A percentile compares a stretch with the other conserved stretches of the same genome.
phyloP scores from a whole-genome alignment of 2,888 invertebrate genomes.

The Isoperla grammatica region DNA sequence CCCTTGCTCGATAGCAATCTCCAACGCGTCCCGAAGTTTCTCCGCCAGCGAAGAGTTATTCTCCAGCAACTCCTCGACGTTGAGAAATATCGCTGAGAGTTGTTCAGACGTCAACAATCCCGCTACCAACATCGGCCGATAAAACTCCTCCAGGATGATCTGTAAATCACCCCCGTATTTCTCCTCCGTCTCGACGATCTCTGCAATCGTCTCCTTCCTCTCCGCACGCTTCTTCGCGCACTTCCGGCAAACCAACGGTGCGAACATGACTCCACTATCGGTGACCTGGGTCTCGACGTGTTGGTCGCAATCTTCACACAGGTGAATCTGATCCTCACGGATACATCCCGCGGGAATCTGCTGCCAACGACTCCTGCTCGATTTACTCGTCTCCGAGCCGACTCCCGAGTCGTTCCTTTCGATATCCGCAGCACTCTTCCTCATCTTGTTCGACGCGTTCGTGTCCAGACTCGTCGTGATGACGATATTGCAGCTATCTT shows the following conservation, averaged over 20 bases:
- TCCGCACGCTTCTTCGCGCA: conserved; percentile 84
- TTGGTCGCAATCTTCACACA: conserved; percentile 86
- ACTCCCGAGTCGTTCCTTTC: conserved; percentile 91
- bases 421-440: conserved; percentile 59
- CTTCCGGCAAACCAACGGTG: conserved; percentile 78
- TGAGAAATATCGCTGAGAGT: conserved; percentile 85
- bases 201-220: conserved; percentile 88
- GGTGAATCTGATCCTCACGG: conserved; percentile 56
- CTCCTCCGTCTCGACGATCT: conserved; percentile 93
- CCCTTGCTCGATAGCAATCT: conserved; percentile 59
- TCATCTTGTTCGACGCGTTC: conserved; percentile 35
- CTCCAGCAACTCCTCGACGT: conserved; percentile 86
- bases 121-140: conserved; percentile 88
- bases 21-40: conserved; percentile 78
- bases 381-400: conserved; percentile 86
- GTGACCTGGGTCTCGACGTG: conserved; percentile 62
- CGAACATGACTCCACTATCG: conserved; percentile 59
- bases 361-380: conserved; percentile 65
- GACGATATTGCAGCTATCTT: conserved; percentile 68
- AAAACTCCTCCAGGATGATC: conserved; percentile 89
- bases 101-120: conserved; percentile 76
- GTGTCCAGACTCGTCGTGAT: conserved; percentile 55
- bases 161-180: conserved; percentile 91
- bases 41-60: conserved; percentile 81
- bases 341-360: conserved; percentile 41